Percentiles rank a stretch among this genome's conserved stretches.
phyloP scores from a whole-genome alignment of 2,888 invertebrate species.

The Buathra laborator region DNA sequence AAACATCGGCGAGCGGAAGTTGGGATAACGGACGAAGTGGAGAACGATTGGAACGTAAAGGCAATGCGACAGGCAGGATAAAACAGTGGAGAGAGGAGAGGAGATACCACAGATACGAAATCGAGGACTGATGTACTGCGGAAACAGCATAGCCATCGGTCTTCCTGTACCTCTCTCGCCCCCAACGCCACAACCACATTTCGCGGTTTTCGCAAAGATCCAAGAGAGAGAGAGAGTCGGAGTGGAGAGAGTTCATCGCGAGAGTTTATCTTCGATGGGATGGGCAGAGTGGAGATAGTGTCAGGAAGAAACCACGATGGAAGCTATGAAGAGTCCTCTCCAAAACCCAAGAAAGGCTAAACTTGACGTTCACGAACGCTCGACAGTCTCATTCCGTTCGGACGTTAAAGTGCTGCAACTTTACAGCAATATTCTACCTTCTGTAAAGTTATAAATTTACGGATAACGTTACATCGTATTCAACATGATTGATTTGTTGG shows the following conservation, averaged over 20 bases:
- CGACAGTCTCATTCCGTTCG: not conserved
- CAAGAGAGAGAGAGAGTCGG: slow-evolving; percentile 58
- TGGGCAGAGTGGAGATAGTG: slow-evolving; percentile 23
- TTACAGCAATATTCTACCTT: not conserved
- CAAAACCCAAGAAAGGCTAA: not conserved
- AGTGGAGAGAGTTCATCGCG: slow-evolving; percentile 31
- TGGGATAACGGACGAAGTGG: not conserved
- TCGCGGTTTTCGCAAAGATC: slow-evolving; percentile 78
- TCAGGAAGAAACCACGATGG: slow-evolving; percentile 4
- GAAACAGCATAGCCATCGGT: slow-evolving; percentile 78
- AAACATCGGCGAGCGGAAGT: not conserved
- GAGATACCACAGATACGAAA: slow-evolving; percentile 68
- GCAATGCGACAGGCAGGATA: slow-evolving; percentile 18
- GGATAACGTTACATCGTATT: not conserved
- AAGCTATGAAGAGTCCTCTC: slow-evolving; percentile 2
- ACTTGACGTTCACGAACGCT: not conserved
- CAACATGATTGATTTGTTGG: slow-evolving; percentile 4
- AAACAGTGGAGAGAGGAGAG: slow-evolving; percentile 36
- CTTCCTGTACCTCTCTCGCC: slow-evolving; percentile 67
- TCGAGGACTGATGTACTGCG: slow-evolving; percentile 74
- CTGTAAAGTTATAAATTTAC: not conserved
- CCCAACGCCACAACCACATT: slow-evolving; percentile 20
- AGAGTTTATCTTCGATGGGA: slow-evolving; percentile 37
- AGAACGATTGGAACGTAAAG: slow-evolving; percentile 18
- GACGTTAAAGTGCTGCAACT: not conserved